Base-by-base conservation (phyloP, 2,797 vertebrate species). In the Serranus cabrilla region DNA sequence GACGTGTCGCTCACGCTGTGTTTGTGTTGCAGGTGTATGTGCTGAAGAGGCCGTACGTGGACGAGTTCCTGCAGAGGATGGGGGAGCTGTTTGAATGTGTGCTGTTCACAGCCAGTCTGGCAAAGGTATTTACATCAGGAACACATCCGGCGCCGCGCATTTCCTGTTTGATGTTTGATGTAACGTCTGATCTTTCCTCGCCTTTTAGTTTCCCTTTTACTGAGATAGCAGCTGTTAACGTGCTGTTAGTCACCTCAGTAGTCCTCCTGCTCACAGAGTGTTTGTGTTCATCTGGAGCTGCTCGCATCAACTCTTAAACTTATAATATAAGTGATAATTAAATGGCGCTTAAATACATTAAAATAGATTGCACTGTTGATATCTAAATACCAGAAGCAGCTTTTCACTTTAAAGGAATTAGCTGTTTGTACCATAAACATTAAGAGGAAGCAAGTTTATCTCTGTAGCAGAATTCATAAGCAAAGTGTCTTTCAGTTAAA, bases 81-180 rank as follows among this genome's bases (percentile, higher is more conserved):
- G 96, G 96, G 56, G 95, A 97, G 78, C 87, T 97, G 85, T 98
- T 97, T 88, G 97, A 97, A 81, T 97, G 96, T 92, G 95, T 97
- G 84, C 95, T 96, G 72, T 97, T 98, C 91, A 97, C 97, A 80
- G 97, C 96, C 89, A 98, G 97, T 85, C 92, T 98, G 20, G 96
- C 97, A 68, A 97, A 98, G 96, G 97, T 98, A 96, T 46, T 37
- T 8, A 50, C 50, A 49, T 64, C 64, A 64, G 54, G 74, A 75
- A 73, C 25, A 18, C 39, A 57, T 39, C 47, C 57, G 49, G 52
- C 61, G 2, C 51, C 5, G 5, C 46, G 54, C 51, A 8, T 69
- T 27, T 56, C 10, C 43, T 46, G 34, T 46, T 59, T 72, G 54
- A 40, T 74, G 17, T 61, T 13, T 72, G n/a, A 39, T 42, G 23